Evolutionary conservation across 1,140 invertebrate genomes (phyloP).

Genomic region (Pseudomyrmex cubaensis): DNA sequence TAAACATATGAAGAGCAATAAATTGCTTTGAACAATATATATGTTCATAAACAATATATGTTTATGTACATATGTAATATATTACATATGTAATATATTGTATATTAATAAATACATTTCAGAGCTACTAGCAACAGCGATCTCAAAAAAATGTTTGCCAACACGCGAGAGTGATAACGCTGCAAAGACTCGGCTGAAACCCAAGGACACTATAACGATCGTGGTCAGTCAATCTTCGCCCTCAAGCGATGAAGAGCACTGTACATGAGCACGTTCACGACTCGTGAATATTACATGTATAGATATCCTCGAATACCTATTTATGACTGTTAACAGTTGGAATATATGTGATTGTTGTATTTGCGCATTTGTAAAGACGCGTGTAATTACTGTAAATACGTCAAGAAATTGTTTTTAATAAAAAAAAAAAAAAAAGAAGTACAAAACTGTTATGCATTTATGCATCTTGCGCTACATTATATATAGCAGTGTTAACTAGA

Average conservation of each 20-base stretch:
- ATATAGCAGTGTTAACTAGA: not conserved
- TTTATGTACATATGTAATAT: too few species aligned
- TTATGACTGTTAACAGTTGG: conserved; percentile 20
- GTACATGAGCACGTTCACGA: conserved; percentile 10
- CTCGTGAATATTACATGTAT: conserved; percentile 15
- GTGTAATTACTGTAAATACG: conserved; percentile 30
- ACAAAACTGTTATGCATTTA: too few species aligned
- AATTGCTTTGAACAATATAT: too few species aligned
- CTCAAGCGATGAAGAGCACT: conserved; percentile 26
- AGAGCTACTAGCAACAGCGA: conserved; percentile 12
- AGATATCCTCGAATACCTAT: not conserved
- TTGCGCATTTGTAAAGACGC: not conserved
- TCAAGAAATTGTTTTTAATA: conserved; percentile 9
- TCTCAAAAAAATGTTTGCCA: not conserved
- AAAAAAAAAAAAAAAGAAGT: not conserved
- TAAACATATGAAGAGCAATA: not conserved
- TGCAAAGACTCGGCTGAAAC: conserved; percentile 9
- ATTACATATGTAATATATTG: too few species aligned
- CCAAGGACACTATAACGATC: conserved; percentile 41
- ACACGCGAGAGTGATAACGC: conserved; percentile 23
- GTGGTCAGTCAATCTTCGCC: conserved; percentile 21
- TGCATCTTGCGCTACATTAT: too few species aligned
- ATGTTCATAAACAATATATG: too few species aligned
- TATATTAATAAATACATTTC: conserved; percentile 5
- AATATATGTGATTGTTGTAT: conserved; percentile 19